Base-by-base conservation (phyloP, 2,113 vertebrate species). In the Pelobates fuscus region DNA sequence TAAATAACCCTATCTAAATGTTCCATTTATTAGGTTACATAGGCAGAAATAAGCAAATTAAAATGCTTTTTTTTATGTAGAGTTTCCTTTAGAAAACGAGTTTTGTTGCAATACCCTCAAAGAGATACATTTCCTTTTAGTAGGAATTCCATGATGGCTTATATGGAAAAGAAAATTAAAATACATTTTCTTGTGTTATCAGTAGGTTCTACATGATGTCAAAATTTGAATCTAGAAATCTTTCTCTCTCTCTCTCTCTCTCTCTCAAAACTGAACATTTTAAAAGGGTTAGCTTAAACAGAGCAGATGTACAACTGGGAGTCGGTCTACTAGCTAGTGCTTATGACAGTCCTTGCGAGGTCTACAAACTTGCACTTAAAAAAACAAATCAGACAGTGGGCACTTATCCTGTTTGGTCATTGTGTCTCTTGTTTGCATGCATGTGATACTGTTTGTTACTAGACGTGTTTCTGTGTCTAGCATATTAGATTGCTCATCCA, bases 341-440 rank as follows among this genome's bases (percentile, higher is more conserved):
- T 29, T 54, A 0, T 30, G 5, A 49, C 43, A 24, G 12, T 60
- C 20, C 71, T 58, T 29, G 54, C 21, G 25, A 7, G 15, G 37
- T 46, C 14, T 43, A 66, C 12, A 11, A 66, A 29, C 29, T 5
- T 43, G 27, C 29, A 23, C 5, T 32, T 68, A 32, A 60, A 23
- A 27, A 73, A 24, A 73, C 46, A n/a, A n/a, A n/a, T n/a, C n/a
- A n/a, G n/a, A n/a, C n/a, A 14, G 73, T 37, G 44, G 26, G 37
- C 12, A 30, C 18, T 21, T 67, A 64, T 60, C 57, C 26, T 61
- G 44, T 61, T 41, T 23, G 73, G 55, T 52, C 37, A 66, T 26
- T 11, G 21, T 32, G 23, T 55, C 32, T 21, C 52, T 57, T 30
- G 37, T 63, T 60, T 67, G 73, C 73, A 68, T 76, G 37, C 54